Conservation (phyloP, 1,140 invertebrate species). For the Ericerus pela region DNA sequence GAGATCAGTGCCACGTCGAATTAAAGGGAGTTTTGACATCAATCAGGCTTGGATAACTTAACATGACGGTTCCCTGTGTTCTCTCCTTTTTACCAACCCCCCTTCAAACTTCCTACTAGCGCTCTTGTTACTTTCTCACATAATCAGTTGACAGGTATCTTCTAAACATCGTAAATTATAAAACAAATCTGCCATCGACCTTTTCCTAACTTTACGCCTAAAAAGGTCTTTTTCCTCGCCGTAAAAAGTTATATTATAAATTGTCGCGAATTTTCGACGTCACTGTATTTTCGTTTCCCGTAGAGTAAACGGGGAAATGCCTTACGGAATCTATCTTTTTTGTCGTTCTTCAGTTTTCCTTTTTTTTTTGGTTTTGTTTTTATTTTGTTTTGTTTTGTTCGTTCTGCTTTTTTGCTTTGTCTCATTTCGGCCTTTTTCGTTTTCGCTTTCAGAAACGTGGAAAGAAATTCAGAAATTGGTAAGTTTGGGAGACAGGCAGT, state of each 20-base stretch:
- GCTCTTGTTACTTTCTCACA: conserved; percentile 5
- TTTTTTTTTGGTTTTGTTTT: too few species aligned
- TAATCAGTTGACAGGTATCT: conserved; percentile 12
- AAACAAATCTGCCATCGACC: conserved; percentile 8
- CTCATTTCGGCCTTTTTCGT: too few species aligned
- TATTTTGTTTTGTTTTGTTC: too few species aligned
- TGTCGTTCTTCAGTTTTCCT: too few species aligned
- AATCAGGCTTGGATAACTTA: conserved; percentile 3
- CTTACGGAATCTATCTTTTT: too few species aligned
- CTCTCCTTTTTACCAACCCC: not conserved
- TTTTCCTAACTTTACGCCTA: conserved; percentile 8
- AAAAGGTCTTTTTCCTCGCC: conserved; percentile 5
- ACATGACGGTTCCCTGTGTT: conserved; percentile 7
- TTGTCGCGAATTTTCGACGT: conserved; percentile 7
- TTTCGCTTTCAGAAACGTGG: too few species aligned
- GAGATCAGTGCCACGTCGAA: conserved; percentile 9
- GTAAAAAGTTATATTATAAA: conserved; percentile 12
- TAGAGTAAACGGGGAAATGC: too few species aligned
- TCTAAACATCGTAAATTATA: conserved; percentile 11
- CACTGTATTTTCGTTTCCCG: too few species aligned
- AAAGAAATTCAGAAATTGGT: too few species aligned
- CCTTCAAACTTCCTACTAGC: not conserved
- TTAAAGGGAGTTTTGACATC: conserved; percentile 10
- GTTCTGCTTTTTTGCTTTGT: too few species aligned
- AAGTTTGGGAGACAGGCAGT: too few species aligned